Evolutionary conservation across 2,888 invertebrate species (phyloP).

Genomic region (Ceramica pisi): DNA sequence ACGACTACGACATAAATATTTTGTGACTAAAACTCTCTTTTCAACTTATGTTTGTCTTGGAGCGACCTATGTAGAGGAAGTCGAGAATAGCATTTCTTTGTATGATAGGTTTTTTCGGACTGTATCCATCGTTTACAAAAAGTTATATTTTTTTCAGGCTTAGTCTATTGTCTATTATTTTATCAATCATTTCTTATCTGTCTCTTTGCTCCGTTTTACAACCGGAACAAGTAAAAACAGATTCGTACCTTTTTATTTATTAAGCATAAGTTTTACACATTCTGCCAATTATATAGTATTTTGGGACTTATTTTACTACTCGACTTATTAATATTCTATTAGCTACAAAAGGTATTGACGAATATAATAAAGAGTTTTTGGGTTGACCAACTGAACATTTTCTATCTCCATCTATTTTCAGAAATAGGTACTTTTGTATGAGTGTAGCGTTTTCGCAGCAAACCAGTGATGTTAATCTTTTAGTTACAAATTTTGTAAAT

Average conservation of each 20-base stretch:
- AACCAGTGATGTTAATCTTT: constrained; percentile 92
- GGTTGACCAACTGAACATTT: constrained; percentile 87
- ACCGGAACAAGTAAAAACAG: constrained; percentile 66
- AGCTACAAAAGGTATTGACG: background rate
- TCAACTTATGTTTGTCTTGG: background rate
- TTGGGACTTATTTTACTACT: constrained; percentile 18
- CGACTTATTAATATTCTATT: background rate
- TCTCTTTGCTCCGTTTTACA: constrained; percentile 58
- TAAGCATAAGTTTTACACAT: background rate
- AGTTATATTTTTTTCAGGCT: background rate
- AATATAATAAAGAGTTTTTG: constrained; percentile 71
- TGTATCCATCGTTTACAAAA: background rate
- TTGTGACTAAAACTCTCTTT: too few relatives aligned
- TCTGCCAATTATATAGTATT: background rate
- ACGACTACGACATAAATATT: too few relatives aligned
- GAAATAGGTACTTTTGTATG: constrained; percentile 93
- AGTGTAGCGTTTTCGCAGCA: constrained; percentile 92
- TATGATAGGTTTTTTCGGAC: background rate
- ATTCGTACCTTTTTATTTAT: constrained; percentile 38
- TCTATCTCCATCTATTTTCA: constrained; percentile 93
- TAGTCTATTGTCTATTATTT: constrained; percentile 43
- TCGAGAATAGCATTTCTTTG: background rate
- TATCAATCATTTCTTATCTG: constrained; percentile 50
- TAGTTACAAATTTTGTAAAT: constrained; percentile 90
- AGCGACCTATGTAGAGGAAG: background rate